Percentiles rank a stretch among this genome's conserved stretches.
phyloP scores from a whole-genome alignment of 2,113 vertebrate genomes.

The Alosa alosa region DNA sequence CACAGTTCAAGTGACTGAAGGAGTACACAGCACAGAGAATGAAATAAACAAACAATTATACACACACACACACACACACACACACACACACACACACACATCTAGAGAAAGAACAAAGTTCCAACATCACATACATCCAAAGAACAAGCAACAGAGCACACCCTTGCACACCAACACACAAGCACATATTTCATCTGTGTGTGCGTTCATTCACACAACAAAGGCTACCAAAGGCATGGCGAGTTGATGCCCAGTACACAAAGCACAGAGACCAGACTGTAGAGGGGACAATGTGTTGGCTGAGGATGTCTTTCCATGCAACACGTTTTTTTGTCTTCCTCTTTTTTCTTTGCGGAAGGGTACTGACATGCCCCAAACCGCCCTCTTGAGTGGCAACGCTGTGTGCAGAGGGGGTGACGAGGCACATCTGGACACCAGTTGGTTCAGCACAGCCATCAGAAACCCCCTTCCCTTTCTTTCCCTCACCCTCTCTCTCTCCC shows the following conservation, averaged over 20 bases:
- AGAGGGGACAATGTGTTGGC: constrained; percentile 33
- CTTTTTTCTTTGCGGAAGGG: constrained; percentile 30
- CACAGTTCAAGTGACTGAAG: background rate
- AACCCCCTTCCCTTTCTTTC: constrained; percentile 49
- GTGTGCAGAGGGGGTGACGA: constrained; percentile 34
- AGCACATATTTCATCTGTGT: background rate
- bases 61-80: constrained; percentile 24
- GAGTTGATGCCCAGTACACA: background rate
- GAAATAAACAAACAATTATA: background rate
- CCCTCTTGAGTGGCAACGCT: constrained; percentile 43
- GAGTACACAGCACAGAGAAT: too few species aligned
- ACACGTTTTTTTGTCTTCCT: constrained; percentile 37
- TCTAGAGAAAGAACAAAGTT: background rate
- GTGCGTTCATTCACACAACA: background rate
- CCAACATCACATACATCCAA: background rate
- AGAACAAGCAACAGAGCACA: background rate
- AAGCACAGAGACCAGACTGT: constrained; percentile 30
- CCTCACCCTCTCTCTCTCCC: background rate
- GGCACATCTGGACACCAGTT: constrained; percentile 78
- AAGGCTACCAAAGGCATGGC: background rate
- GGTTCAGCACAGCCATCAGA: constrained; percentile 60
- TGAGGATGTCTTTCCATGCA: constrained; percentile 55
- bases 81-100: constrained; percentile 25
- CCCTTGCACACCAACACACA: constrained; percentile 22
- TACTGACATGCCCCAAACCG: constrained; percentile 47